Evolutionary conservation across 2,888 invertebrate species (phyloP), one percentile per base, ranked within the genome.

Genomic region (Plebejus melissa): DNA sequence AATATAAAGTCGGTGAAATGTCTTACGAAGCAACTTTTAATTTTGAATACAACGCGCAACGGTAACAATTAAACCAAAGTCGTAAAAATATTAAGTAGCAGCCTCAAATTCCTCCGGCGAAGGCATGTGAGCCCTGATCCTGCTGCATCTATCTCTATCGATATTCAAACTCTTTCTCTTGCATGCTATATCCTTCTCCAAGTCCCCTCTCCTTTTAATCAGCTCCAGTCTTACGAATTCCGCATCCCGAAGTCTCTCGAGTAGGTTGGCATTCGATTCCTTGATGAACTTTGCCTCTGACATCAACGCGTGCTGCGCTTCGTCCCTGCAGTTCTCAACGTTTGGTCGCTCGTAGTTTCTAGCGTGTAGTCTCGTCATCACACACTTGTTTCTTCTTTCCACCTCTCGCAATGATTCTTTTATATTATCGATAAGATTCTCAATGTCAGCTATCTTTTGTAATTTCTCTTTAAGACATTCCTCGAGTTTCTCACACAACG

Each of bases 281-380:
- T 91, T 94, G 91, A 82, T 94, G 88, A 81, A 96, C 83, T 96
- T 96, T 0, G 96, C 95, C 89, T 97, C 97, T 71, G 95, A 95
- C 78, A 97, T 94, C 71, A 97, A 87, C 6, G 94, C 96, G 83
- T 95, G 96, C 85, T 98, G 98, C 0, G 97, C 95, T 36, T 94
- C 94, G 87, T 98, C 98, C 75, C 97, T 94, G 83, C 98, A 98
- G 83, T 96, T 96, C 85, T 98, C 98, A 0, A 97, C 97, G 76
- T 96, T 95, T 0, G 96, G 96, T 9, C 98, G 94, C 75, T 90
- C 91, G 74, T 94, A 93, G 76, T 95, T 94, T 77, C 98, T 94
- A 82, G 95, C 95, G 82, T 96, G 95, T 77, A 98, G 93, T 74
- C 98, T 94, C 0, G 98, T 97, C 89, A 98, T 98, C 0, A 96